Evolutionary conservation across 2,113 vertebrate species (phyloP).

Genomic region (Cervus canadensis): DNA sequence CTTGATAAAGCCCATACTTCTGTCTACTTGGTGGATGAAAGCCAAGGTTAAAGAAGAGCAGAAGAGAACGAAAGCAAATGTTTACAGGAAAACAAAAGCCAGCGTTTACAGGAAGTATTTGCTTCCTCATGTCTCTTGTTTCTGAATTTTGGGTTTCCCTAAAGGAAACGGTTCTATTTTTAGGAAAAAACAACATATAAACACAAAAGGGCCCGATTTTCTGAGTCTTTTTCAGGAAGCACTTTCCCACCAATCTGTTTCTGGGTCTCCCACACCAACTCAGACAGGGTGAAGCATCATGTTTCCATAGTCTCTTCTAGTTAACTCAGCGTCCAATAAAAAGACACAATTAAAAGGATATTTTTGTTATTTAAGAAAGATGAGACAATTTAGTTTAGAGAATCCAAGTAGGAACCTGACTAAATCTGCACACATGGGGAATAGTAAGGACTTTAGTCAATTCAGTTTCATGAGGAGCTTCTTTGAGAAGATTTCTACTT

Average conservation of each 20-base stretch:
- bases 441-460: background rate
- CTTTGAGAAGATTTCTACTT: background rate
- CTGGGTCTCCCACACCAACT: background rate
- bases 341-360: background rate
- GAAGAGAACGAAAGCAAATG: background rate
- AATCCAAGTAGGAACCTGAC: background rate
- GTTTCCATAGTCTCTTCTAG: background rate
- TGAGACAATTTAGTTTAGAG: background rate
- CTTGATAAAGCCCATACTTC: background rate
- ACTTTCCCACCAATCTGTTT: background rate
- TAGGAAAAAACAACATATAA: background rate
- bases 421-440: too few species aligned
- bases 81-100: background rate
- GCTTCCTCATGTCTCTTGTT: background rate
- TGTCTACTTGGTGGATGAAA: background rate
- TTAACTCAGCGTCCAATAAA: background rate
- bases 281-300: background rate
- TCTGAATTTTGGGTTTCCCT: background rate
- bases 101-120: background rate
- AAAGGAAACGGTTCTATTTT: background rate
- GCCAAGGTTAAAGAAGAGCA: background rate
- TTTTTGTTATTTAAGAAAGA: background rate
- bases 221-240: background rate
- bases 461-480: background rate
- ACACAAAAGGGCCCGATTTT: background rate